Base-by-base conservation (phyloP, 2,797 vertebrate genomes). In the Poeciliopsis presidionis region DNA sequence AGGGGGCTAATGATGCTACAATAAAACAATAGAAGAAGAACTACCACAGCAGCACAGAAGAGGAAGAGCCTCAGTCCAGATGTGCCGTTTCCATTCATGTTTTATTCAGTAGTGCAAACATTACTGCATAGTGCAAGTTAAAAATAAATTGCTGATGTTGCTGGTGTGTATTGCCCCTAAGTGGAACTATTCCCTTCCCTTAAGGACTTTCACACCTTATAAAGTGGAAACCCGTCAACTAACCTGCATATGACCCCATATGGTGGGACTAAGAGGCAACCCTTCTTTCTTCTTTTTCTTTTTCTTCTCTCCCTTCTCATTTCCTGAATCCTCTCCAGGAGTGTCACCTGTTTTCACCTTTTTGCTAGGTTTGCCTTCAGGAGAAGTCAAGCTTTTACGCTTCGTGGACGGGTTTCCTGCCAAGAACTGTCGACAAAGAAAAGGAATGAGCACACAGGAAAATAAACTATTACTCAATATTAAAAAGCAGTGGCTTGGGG, bases 221-320 rank as follows among this genome's bases (percentile, higher is more conserved):
- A 5, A 76, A 36, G 45, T 55, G 30, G 14, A 80, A 36, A 76
- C 4, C 73, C 30, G 5, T 3, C 33, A 30, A 28, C 87, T 69
- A 46, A 96, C 96, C 91, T 99, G 97, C 88, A 98, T 96, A 0
- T 98, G 97, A 72, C 97, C 96, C 97, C 97, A 99, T 47, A 99
- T 92, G 0, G 97, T 97, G 0, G 97, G 97, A 86, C 97, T 97
- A 36, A 99, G 95, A 0, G 97, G 95, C 74, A 97, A 95, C 79
- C 90, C 94, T 45, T 96, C 93, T 41, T 89, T 95, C 81, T 95
- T 95, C 73, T 91, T 95, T 73, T 84, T 95, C 74, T 80, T 94
- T 88, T 93, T 94, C 88, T 93, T 94, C 80, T 95, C 95, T 53
- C 84, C 90, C 45, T 94, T 95, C 76, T 94, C 93, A 63, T 89